Base-by-base conservation (phyloP, 1,140 invertebrate species). In the Nilaparvata lugens region DNA sequence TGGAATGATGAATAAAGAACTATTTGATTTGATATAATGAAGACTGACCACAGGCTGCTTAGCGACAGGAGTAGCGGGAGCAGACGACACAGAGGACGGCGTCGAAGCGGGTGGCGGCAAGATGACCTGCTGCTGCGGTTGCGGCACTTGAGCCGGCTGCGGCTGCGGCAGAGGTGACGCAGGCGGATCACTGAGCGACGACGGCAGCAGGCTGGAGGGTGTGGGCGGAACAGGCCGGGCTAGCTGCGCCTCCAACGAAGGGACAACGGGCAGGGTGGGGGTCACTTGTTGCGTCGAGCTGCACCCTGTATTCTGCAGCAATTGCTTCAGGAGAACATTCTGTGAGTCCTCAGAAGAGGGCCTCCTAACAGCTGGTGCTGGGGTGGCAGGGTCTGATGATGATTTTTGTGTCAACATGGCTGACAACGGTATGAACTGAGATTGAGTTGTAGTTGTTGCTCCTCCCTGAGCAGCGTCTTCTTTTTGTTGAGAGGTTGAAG, bases 321-420 rank as follows among this genome's bases (percentile, higher is more conserved):
- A 75, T 71, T 95, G 89, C 69, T 95, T 95, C 18, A 96, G 72
- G 16, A 96, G 72, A 9, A 93, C 91, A 76, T 95, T 94, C 70
- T 93, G 89, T 1, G 88, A 88, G 64, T 92, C 88, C 66, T 89
- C 87, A 48, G 60, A 42, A 3, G 61, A 59, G 16, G 52, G 23
- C 28, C 24, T 6, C 14, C 23, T 2, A n/a, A n/a, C 35, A 13
- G 25, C 57, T 60, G 45, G 42, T 23, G 58, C 19, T 11, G 24
- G 51, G 7, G 31, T 35, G 13, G 31, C 31, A 2, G 31, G 31
- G 38, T 60, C 62, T 42, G 60, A 53, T 61, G 63, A 60, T 19
- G 58, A 60, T 55, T 67, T 65, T 21, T 56, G 60, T 16, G 60
- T 31, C 11, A 68, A 38, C 58, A 68, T 66, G 18, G 64, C 63